Percentiles rank a stretch among this genome's conserved stretches.
phyloP scores from a whole-genome alignment of 2,888 invertebrate genomes.

The Eilema griseolum region DNA sequence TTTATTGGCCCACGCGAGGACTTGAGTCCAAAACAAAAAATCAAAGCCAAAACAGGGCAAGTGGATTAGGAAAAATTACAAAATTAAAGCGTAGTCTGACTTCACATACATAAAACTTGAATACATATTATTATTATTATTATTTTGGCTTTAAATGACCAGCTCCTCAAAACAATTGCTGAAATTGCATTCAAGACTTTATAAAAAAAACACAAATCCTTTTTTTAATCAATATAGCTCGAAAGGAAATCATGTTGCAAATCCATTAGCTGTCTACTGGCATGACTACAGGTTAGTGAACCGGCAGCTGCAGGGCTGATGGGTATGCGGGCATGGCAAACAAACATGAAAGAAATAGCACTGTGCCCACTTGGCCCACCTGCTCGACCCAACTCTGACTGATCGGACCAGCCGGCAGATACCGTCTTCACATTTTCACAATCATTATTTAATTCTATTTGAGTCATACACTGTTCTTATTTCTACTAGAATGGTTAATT shows the following conservation, averaged over 20 bases:
- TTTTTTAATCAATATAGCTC: not conserved
- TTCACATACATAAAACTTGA: too few relatives aligned
- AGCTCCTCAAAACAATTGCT: too few relatives aligned
- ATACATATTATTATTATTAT: too few relatives aligned
- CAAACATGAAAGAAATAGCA: constrained; percentile 47
- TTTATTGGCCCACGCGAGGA: too few relatives aligned
- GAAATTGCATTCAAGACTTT: too few relatives aligned
- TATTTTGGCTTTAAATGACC: too few relatives aligned
- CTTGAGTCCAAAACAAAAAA: too few relatives aligned
- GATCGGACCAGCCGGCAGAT: constrained; percentile 38
- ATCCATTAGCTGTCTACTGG: constrained; percentile 60
- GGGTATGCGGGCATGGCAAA: constrained; percentile 59
- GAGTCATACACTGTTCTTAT: not conserved
- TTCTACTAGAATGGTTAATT: not conserved
- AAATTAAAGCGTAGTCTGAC: too few relatives aligned
- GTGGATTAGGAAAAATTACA: too few relatives aligned
- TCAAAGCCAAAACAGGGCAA: too few relatives aligned
- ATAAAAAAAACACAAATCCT: too few relatives aligned
- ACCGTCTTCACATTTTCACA: constrained; percentile 2
- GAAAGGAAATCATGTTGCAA: constrained; percentile 55
- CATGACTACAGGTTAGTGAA: constrained; percentile 69
- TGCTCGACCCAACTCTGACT: constrained; percentile 45
- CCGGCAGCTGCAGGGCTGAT: constrained; percentile 70
- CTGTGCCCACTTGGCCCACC: constrained; percentile 50
- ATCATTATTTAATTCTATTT: not conserved